Percentiles rank a stretch among this genome's conserved stretches.
These are phyloP conservation scores for Aleiodes alternator DNA, from an alignment of 2,888 invertebrate genomes.

Conservation along the genomic window DNA sequence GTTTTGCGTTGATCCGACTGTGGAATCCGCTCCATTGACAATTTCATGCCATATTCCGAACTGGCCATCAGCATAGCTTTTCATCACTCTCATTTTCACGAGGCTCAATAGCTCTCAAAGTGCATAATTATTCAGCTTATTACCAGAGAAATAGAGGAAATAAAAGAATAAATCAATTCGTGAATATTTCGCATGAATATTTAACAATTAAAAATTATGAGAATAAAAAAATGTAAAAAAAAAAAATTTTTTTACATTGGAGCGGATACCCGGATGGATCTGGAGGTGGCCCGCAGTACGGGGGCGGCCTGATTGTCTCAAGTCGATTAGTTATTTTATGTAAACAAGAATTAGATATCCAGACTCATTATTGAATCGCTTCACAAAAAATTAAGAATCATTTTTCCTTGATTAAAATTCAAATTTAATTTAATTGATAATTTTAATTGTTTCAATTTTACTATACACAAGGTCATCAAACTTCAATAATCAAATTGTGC, in stretches of 20 bases:
- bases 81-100: no score
- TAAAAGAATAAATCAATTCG: neutral
- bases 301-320: conserved; percentile 74
- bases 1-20: conserved; percentile 71
- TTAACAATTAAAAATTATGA: conserved; percentile 6
- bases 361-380: conserved; percentile 58
- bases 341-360: conserved; percentile 61
- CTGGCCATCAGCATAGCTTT: conserved; percentile 21
- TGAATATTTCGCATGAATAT: conserved; percentile 18
- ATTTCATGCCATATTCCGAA: conserved; percentile 53
- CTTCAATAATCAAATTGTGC: conserved; percentile 14
- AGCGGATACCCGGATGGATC: conserved; percentile 71
- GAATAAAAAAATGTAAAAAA: conserved; percentile 42
- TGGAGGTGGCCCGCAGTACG: conserved; percentile 74
- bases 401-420: neutral
- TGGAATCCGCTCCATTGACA: conserved; percentile 68
- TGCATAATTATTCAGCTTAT: neutral
- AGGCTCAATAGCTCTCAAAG: neutral
- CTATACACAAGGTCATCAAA: conserved; percentile 31
- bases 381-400: conserved; percentile 15
- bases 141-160: neutral
- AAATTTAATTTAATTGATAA: neutral
- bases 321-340: conserved; percentile 67
- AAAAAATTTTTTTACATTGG: conserved; percentile 52
- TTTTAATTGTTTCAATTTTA: neutral